A percentile compares a stretch with the other conserved stretches of the same genome.
phyloP scores from a whole-genome alignment of 1,140 invertebrate species.

The Eriosoma lanigerum region DNA sequence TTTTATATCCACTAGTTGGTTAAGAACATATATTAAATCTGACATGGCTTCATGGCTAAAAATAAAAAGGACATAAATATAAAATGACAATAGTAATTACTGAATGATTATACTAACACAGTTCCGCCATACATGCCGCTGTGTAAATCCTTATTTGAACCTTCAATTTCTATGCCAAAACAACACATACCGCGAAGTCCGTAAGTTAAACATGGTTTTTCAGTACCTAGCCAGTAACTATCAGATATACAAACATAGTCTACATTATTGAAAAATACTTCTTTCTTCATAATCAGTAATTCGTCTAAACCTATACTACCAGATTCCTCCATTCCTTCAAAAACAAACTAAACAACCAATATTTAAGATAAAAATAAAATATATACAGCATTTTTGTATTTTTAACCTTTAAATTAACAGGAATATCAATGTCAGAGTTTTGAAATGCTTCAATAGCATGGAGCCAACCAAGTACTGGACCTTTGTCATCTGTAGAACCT shows the following conservation, averaged over 20 bases:
- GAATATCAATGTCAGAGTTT: slow-evolving; percentile 69
- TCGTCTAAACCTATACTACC: slow-evolving; percentile 94
- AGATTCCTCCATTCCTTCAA: slow-evolving; percentile 98
- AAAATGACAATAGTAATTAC: neutral
- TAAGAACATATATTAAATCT: slow-evolving; percentile 82
- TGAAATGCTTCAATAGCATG: slow-evolving; percentile 90
- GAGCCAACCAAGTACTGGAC: slow-evolving; percentile 88
- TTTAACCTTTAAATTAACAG: slow-evolving; percentile 86
- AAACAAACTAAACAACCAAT: slow-evolving; percentile 71
- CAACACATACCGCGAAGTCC: slow-evolving; percentile 92
- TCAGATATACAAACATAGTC: slow-evolving; percentile 98
- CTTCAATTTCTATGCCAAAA: slow-evolving; percentile 86
- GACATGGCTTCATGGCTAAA: slow-evolving; percentile 79
- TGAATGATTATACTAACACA: slow-evolving; percentile 64
- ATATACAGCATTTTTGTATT: neutral
- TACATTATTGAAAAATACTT: slow-evolving; percentile 77
- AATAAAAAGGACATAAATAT: slow-evolving; percentile 51
- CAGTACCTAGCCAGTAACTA: slow-evolving; percentile 97
- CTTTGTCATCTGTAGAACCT: slow-evolving; percentile 94
- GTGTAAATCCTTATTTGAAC: slow-evolving; percentile 89
- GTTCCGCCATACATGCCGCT: slow-evolving; percentile 93
- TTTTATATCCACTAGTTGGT: slow-evolving; percentile 78
- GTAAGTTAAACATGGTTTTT: slow-evolving; percentile 96
- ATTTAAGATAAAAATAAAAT: no score
- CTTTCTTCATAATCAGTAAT: slow-evolving; percentile 73